Base-by-base conservation (phyloP, 2,797 vertebrate species). In the Peromyscus eremicus region DNA sequence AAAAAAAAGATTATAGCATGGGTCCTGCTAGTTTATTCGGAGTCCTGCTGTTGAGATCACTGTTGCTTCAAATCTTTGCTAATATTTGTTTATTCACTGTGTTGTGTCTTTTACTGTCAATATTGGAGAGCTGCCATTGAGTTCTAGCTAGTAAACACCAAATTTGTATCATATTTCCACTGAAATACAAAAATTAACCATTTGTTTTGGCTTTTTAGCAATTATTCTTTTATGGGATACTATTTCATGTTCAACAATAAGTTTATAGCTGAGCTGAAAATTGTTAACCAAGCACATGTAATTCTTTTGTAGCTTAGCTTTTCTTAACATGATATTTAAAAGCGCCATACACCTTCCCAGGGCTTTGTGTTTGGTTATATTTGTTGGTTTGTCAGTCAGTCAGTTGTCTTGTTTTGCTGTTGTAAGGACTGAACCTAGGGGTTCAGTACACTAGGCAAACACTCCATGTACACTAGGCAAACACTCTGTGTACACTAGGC, bases 111-210 rank as follows among this genome's bases (percentile, higher is more conserved):
- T 55, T 79, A 17, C 6, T 88, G 37, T 83, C 68, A 81, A 8
- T 95, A 76, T 92, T 90, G 79, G 57, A 82, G 57, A 90, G 17
- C 34, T 92, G 52, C 88, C 40, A 82, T n/a, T 73, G 62, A 86
- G 46, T 55, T 10, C 21, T 27, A 79, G 71, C 43, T 46, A 34
- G 21, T 75, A 91, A 87, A 94, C 79, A 79, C 46, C 34, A 93
- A 32, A 88, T 84, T 73, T 88, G 37, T 32, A 12, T 83, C 71
- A 40, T 75, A 81, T 27, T 0, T 76, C 6, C 16, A 68, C 23
- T 88, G 73, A 95, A 81, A 80, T 70, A 57, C 62, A n/a, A 95
- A 91, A 80, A 46, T 49, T 40, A 11, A 75, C 84, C 25, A 52
- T 46, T 91, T 71, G 8, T 40, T 91, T 91, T 21, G 25, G 8